These are phyloP conservation scores for Enteromius viviparus DNA, from an alignment of 2,797 vertebrate genomes.

Conservation along the genomic window DNA sequence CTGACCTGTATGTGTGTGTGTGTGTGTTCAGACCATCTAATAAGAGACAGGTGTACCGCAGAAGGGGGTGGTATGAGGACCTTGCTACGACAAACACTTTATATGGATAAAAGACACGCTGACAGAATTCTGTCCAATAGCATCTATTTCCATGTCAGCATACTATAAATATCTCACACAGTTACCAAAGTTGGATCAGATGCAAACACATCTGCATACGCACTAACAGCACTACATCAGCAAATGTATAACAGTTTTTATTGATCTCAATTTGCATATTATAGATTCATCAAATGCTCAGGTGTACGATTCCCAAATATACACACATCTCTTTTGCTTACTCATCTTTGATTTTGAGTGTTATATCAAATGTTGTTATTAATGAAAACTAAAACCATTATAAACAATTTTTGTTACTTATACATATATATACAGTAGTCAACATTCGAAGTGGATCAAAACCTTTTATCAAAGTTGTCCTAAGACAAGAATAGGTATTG, in stretches of 20 bases:
- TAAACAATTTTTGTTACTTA: too few species aligned
- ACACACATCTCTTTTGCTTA: neutral
- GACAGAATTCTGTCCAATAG: slow-evolving; percentile 29
- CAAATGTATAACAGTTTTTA: slow-evolving; percentile 19
- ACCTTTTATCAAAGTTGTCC: too few species aligned
- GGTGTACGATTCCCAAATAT: neutral
- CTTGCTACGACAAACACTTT: slow-evolving; percentile 21
- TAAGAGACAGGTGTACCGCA: slow-evolving; percentile 42
- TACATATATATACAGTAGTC: neutral
- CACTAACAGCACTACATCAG: slow-evolving; percentile 16
- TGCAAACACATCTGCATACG: neutral
- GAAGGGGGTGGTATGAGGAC: slow-evolving; percentile 38
- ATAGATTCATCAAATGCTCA: neutral
- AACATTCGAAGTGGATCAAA: too few species aligned
- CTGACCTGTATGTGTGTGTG: slow-evolving; percentile 21
- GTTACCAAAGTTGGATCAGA: neutral
- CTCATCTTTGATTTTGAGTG: neutral
- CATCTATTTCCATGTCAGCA: slow-evolving; percentile 19
- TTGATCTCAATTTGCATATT: slow-evolving; percentile 18
- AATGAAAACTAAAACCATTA: neutral
- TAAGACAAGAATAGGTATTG: too few species aligned
- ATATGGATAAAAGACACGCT: slow-evolving; percentile 16
- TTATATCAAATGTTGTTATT: neutral
- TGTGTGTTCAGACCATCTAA: slow-evolving; percentile 18
- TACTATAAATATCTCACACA: slow-evolving; percentile 18